Evolutionary conservation across 2,797 vertebrate genomes (phyloP), one percentile per base, ranked within the genome.

Genomic region (Hypotaenidia okinawae): DNA sequence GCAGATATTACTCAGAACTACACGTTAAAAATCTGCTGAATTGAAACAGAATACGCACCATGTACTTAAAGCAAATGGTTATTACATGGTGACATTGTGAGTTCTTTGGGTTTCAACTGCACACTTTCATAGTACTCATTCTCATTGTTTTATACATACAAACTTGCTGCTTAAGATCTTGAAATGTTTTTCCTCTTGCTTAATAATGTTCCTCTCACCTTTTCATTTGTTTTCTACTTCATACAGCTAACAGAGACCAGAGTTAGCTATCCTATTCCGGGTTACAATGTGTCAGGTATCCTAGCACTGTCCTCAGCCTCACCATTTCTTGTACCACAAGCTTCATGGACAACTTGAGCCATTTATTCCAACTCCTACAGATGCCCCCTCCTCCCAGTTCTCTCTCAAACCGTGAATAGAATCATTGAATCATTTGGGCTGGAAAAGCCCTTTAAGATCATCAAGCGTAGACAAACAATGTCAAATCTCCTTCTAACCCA

Each of bases 391-490:
- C 5, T 13, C 16, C 3, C 17, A 3, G 2, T 16, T 77, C 16
- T 16, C 32, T 23, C 51, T 41, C 37, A 73, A 84, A 75, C 16
- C 25, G 41, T 1, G 10, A 73, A 33, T 1, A 68, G 30, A 66
- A 57, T 55, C 32, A 39, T 4, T 30, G 30, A 52, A 57, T 79
- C 16, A 32, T 45, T 66, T 24, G 47, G 21, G n/a, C 15, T 57
- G 76, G 52, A 67, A 47, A 47, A 37, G 16, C 30, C 62, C 39
- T 78, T 35, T 79, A 57, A 32, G 27, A 24, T 47, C 27, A 47
- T 16, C 2, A 3, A n/a, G 6, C 10, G 33, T 0, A 35, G 33
- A 57, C 9, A 33, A 49, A 66, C 0, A 1, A 52, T 11, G 43
- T 52, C 27, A 15, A 9, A 8, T 23, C 33, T 64, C 62, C 54